These are phyloP conservation scores for Martes martes DNA, from an alignment of 2,113 vertebrate species.

Conservation along the genomic window DNA sequence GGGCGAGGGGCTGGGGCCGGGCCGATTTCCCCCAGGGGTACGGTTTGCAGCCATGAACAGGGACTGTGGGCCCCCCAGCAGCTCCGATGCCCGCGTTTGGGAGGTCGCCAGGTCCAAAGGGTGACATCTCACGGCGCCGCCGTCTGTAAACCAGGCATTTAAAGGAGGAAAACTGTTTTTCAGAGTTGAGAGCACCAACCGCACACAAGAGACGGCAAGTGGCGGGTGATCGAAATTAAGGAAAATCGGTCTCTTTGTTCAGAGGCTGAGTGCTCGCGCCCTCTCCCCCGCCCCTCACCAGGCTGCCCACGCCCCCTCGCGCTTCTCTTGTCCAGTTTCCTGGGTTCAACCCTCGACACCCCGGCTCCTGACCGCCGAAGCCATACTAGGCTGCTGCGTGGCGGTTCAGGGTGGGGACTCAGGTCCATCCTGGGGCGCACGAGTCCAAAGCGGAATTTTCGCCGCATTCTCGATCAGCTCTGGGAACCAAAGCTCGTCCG, in stretches of 20 bases:
- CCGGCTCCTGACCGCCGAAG: not conserved
- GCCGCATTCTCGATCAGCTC: not conserved
- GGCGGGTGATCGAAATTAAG: not conserved
- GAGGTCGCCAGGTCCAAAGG: not conserved
- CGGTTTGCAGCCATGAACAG: not conserved
- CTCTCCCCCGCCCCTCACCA: rapidly evolving
- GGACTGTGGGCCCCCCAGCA: not conserved
- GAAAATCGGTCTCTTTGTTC: not conserved
- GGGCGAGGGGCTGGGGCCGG: not conserved
- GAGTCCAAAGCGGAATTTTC: not conserved
- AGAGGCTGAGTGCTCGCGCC: not conserved
- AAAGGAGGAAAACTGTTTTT: not conserved
- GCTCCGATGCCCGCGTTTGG: not conserved
- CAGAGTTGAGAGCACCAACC: not conserved
- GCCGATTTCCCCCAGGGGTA: too few species aligned
- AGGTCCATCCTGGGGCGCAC: not conserved
- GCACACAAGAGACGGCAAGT: not conserved
- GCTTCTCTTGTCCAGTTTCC: not conserved
- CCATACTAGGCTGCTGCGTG: not conserved
- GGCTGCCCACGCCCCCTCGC: not conserved
- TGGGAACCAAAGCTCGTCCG: not conserved
- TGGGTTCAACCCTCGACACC: not conserved
- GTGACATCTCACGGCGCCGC: not conserved
- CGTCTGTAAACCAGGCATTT: not conserved
- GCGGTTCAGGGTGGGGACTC: not conserved